phyloP scores from a whole-genome alignment of 2,797 vertebrate species.

The Melanotaenia pygmaea region DNA sequence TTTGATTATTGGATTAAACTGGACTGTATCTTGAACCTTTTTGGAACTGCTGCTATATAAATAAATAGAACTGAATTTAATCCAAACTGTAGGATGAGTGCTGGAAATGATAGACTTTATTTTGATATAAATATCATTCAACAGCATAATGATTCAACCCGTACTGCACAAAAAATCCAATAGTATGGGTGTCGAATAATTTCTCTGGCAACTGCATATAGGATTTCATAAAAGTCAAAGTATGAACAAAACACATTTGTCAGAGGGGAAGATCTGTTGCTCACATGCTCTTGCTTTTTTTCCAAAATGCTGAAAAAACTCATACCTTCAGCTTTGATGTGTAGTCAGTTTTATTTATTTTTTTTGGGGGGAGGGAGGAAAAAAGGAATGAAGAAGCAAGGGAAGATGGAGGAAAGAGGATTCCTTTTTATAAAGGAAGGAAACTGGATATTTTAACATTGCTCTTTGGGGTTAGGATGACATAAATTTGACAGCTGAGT shows the following conservation, averaged over 20 bases:
- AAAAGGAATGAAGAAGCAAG: conserved; percentile 18
- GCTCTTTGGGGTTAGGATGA: conserved; percentile 53
- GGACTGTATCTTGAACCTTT: no score
- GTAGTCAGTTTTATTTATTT: conserved; percentile 20
- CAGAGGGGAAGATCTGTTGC: background rate
- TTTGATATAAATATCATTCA: background rate
- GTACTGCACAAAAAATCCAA: background rate
- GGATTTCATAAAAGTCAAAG: background rate
- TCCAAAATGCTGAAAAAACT: conserved; percentile 8
- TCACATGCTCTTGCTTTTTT: background rate
- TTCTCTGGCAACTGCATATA: background rate
- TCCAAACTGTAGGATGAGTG: background rate
- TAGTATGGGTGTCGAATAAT: background rate
- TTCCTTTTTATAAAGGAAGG: conserved; percentile 35
- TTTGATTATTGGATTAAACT: no score
- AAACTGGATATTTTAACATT: conserved; percentile 47
- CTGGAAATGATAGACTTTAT: background rate
- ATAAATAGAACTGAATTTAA: background rate
- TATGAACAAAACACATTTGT: background rate
- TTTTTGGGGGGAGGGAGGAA: conserved; percentile 30
- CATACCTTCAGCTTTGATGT: background rate
- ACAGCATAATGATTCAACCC: background rate
- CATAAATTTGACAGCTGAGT: conserved; percentile 44
- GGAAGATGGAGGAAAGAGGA: conserved; percentile 18
- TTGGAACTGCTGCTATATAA: no score